Percentiles rank a stretch among this genome's conserved stretches.
Conservation (phyloP, 1,140 invertebrate species). For the Drosophila lini region DNA sequence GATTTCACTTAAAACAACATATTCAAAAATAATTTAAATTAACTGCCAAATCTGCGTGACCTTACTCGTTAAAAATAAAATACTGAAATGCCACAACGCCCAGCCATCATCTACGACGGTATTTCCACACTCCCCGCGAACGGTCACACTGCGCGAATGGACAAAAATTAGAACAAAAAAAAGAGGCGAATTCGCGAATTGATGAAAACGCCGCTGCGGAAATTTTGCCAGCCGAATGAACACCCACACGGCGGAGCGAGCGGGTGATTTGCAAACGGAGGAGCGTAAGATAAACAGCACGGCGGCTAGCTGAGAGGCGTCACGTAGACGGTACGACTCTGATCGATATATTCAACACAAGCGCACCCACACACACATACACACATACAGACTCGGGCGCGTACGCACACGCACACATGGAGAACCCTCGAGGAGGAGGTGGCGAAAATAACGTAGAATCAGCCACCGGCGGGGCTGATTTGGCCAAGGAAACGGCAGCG, state of each 20-base stretch:
- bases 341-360: constrained; percentile 74
- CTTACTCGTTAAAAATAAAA: not conserved
- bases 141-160: constrained; percentile 17
- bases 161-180: constrained; percentile 33
- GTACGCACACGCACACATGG: constrained; percentile 65
- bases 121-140: not conserved
- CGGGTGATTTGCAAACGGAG: constrained; percentile 33
- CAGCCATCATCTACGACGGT: not conserved
- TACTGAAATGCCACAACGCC: not conserved
- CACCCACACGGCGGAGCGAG: constrained; percentile 49
- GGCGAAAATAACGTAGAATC: constrained; percentile 66
- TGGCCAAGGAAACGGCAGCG: constrained; percentile 1
- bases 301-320: constrained; percentile 69
- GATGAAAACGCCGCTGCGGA: constrained; percentile 34
- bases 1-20: not conserved
- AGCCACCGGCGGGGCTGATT: constrained; percentile 21
- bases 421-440: constrained; percentile 65
- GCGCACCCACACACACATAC: constrained; percentile 26
- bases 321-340: constrained; percentile 68
- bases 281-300: constrained; percentile 50
- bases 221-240: constrained; percentile 44
- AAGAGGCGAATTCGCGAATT: constrained; percentile 31
- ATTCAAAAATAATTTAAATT: not conserved
- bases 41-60: not conserved
- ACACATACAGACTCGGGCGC: constrained; percentile 20